Base-by-base conservation (phyloP, 2,113 vertebrate genomes). In the Sphyrna mokarran region DNA sequence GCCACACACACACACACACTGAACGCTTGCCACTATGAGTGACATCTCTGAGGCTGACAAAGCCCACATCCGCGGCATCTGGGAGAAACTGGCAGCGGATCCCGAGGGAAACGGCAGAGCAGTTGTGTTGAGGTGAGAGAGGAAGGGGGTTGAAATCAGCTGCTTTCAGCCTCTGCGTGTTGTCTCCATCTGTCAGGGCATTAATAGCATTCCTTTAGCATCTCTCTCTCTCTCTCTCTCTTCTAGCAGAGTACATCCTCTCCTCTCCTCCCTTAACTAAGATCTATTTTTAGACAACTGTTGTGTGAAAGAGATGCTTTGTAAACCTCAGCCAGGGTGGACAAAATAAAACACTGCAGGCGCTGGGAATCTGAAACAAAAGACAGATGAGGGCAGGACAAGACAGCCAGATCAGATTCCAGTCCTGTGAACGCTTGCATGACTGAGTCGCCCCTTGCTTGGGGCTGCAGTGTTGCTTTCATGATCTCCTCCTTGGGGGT, bases 21-120 rank as follows among this genome's bases (percentile, higher is more conserved):
- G 89, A 68, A 22, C 89, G 61, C 61, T 66, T 66, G 89, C 16
- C n/a, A 48, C 70, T n/a, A 96, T 96, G 95, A 43, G 58, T 58
- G 93, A 33, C 54, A n/a, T 96, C 3, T 95, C 95, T 13, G 70
- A 94, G 69, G 95, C 76, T 6, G 95, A 96, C 95, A 94, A 83
- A 61, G 29, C 37, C 0, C 61, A 96, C 66, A 68, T 96, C 37
- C 72, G 90, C 54, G 8, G 29, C 0, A 22, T 96, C 9, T 96
- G 95, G 95, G 11, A 72, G 20, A 40, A 80, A 22, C 33, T 96
- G n/a, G 94, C 61, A 22, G 54, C 76, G 58, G 70, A 96, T 78
- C 54, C 91, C 9, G 95, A 96, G 10, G 95, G 29, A 63, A 96
- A 95, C 90, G 95, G 95, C 69, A 94, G 69, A 26, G 63, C 86